Base-by-base conservation (phyloP, 1,140 invertebrate genomes). In the Agrypnia vestita region DNA sequence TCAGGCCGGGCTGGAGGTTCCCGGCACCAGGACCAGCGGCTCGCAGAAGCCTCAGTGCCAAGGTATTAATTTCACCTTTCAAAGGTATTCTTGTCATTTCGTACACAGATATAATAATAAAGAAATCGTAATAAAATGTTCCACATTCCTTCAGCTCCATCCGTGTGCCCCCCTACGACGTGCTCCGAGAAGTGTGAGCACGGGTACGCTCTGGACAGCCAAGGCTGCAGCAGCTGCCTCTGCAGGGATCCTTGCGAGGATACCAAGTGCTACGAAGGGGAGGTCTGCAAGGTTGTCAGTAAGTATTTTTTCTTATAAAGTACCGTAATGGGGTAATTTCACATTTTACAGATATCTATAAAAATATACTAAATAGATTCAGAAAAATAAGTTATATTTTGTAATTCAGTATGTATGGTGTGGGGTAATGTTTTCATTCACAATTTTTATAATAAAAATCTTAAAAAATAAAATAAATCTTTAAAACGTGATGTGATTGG, bases 231-330 rank as follows among this genome's bases (percentile, higher is more conserved):
- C 8, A 91, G 90, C 0, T 97, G 96, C 84, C 86, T 90, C 35
- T 97, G 96, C 85, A 86, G 92, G n/a, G 93, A 97, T 85, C 94
- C 94, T 0, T 97, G 96, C 84, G 89, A 91, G 44, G 92, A 92
- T 51, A 91, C 95, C 0, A 92, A 91, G 19, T 97, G 95, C 82
- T 90, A 90, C 8, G 91, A 93, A 59, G 94, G 94, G 79, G 94
- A 95, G 81, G 91, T 90, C 10, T 95, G 94, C 74, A 85, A 90
- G 74, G 78, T 83, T 56, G 79, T 84, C 62, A 78, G 82, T 83
- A 43, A 83, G 82, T 83, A 74, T 69, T 51, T 13, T 51, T 51
- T 51, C n/a, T n/a, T n/a, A n/a, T n/a, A n/a, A n/a, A n/a, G n/a
- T n/a, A n/a, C n/a, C n/a, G n/a, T n/a, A n/a, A n/a, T n/a, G n/a